These are phyloP conservation scores for Lycodopsis pacificus DNA, from an alignment of 2,797 vertebrate species.

Conservation along the genomic window DNA sequence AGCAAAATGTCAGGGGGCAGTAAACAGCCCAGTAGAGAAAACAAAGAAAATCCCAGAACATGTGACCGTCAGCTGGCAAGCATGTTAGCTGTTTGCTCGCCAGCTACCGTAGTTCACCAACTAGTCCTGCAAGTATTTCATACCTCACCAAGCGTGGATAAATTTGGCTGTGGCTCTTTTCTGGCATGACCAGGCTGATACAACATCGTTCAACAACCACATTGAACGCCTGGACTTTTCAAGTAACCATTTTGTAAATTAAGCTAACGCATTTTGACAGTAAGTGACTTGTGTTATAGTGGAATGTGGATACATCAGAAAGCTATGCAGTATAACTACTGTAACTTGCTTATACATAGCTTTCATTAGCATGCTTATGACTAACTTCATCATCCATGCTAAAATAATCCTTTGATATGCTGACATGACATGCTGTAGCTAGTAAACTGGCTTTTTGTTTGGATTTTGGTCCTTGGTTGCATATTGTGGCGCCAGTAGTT, in stretches of 20 bases:
- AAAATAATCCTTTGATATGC: not conserved
- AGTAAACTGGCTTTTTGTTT: not conserved
- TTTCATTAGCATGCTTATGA: not conserved
- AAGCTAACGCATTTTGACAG: not conserved
- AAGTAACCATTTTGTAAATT: not conserved
- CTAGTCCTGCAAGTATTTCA: no score
- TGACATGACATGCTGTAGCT: not conserved
- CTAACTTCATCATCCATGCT: not conserved
- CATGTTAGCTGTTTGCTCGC: no score
- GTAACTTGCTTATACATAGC: not conserved
- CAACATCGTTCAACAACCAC: not conserved
- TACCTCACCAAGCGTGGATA: no score
- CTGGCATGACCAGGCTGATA: no score
- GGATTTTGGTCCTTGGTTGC: not conserved
- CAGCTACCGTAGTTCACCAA: not conserved
- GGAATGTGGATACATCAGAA: not conserved
- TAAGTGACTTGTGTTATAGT: not conserved
- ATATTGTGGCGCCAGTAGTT: no score
- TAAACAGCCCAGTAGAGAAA: no score
- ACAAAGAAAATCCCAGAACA: not conserved
- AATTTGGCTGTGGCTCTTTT: no score
- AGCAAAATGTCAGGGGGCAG: no score
- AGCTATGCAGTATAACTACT: not conserved
- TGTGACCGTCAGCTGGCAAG: not conserved
- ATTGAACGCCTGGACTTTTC: no score